These are phyloP conservation scores for Antennarius striatus DNA, from an alignment of 2,113 vertebrate genomes.

Conservation along the genomic window DNA sequence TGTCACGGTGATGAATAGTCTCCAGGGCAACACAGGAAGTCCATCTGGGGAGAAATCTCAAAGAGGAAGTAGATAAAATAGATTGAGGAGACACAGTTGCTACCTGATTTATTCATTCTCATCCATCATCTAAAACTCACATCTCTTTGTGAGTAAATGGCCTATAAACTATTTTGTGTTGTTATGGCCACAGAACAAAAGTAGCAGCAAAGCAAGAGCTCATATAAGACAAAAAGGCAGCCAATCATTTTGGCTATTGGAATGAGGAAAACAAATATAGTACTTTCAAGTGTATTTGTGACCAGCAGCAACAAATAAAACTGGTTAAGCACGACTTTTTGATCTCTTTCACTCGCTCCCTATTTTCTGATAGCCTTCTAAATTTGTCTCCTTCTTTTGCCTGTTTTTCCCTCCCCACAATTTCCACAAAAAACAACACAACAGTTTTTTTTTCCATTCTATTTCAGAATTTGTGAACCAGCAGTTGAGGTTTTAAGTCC, in stretches of 20 bases:
- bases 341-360: neutral
- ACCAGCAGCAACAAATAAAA: constrained; percentile 30
- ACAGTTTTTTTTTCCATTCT: constrained; percentile 1
- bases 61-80: constrained; percentile 69
- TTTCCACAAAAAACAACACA: neutral
- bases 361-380: constrained; percentile 2
- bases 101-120: constrained; percentile 56
- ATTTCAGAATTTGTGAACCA: constrained; percentile 20
- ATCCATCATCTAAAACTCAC: constrained; percentile 58
- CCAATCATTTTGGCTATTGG: constrained; percentile 28
- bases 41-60: constrained; percentile 66
- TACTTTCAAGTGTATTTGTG: constrained; percentile 27
- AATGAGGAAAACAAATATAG: constrained; percentile 50
- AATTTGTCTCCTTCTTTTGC: neutral
- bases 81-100: constrained; percentile 47
- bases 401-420: neutral
- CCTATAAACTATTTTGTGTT: constrained; percentile 38
- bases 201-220: constrained; percentile 14
- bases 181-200: constrained; percentile 19
- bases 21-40: constrained; percentile 73
- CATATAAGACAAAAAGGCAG: constrained; percentile 19
- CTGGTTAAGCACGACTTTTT: constrained; percentile 1
- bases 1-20: constrained; percentile 74
- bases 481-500: constrained; percentile 35
- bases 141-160: constrained; percentile 38